Percentiles rank a stretch among this genome's conserved stretches.
phyloP scores from a whole-genome alignment of 2,797 vertebrate genomes.

The Hapalemur alaotrensis region DNA sequence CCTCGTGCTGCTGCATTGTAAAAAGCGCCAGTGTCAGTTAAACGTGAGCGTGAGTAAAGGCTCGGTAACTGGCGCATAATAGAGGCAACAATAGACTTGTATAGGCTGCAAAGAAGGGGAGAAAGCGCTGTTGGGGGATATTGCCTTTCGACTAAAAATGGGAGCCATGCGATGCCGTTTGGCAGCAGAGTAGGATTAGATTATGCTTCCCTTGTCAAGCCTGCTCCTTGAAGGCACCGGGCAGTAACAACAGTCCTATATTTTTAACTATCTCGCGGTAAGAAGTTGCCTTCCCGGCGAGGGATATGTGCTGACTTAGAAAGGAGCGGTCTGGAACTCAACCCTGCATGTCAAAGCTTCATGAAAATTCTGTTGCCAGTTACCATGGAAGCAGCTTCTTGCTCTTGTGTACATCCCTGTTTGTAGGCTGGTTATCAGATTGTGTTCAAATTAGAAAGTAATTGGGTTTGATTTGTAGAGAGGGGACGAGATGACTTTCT shows the following conservation, averaged over 20 bases:
- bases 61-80: slow-evolving; percentile 66
- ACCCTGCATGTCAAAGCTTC: slow-evolving; percentile 75
- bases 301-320: slow-evolving; percentile 60
- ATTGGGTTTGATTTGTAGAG: slow-evolving; percentile 74
- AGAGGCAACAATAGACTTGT: slow-evolving; percentile 73
- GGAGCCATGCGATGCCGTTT: background rate
- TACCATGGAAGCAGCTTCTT: slow-evolving; percentile 85
- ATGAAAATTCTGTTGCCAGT: slow-evolving; percentile 80
- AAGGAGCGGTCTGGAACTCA: slow-evolving; percentile 68
- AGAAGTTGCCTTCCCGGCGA: slow-evolving; percentile 65
- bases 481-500: slow-evolving; percentile 49
- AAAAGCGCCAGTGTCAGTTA: slow-evolving; percentile 69
- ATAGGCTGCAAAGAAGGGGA: slow-evolving; percentile 42
- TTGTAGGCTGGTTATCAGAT: slow-evolving; percentile 70
- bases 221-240: slow-evolving; percentile 18
- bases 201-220: background rate
- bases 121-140: background rate
- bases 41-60: slow-evolving; percentile 68
- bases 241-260: slow-evolving; percentile 30
- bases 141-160: slow-evolving; percentile 59
- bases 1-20: slow-evolving; percentile 63
- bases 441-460: slow-evolving; percentile 78
- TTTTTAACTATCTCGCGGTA: slow-evolving; percentile 55
- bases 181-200: background rate
- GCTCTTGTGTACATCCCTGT: slow-evolving; percentile 69